Conservation (phyloP, 2,888 invertebrate species). For the Habroteleia sp. region DNA sequence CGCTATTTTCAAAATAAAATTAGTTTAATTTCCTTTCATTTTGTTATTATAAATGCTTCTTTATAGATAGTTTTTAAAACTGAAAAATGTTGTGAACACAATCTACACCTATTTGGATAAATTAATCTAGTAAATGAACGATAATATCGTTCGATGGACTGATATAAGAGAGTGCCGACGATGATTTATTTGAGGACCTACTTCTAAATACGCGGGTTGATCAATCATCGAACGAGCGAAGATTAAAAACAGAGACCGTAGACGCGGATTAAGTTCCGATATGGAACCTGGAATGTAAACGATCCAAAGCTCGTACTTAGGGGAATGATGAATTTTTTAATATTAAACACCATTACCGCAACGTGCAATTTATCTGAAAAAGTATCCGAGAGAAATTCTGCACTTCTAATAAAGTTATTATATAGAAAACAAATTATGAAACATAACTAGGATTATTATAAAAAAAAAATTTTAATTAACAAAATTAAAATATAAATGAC, state of each 20-base stretch:
- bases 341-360: conserved; percentile 49
- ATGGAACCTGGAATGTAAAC: conserved; percentile 54
- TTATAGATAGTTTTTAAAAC: no score
- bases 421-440: no score
- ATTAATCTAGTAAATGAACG: conserved; percentile 40
- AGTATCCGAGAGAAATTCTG: conserved; percentile 19
- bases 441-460: no score
- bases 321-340: conserved; percentile 54
- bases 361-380: conserved; percentile 40
- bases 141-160: conserved; percentile 28
- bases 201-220: conserved; percentile 55
- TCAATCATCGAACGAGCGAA: conserved; percentile 53
- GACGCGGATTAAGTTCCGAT: conserved; percentile 54
- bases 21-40: no score
- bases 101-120: no score
- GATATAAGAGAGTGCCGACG: conserved; percentile 40
- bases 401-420: conserved; percentile 19
- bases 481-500: no score
- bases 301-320: conserved; percentile 40
- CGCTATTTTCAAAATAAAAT: no score
- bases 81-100: no score
- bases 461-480: no score
- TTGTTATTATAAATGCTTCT: no score
- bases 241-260: conserved; percentile 50
- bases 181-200: conserved; percentile 53